Percentiles rank a stretch among this genome's conserved stretches.
These are phyloP conservation scores for Pheosia tremula DNA, from an alignment of 2,888 invertebrate genomes.

Conservation along the genomic window DNA sequence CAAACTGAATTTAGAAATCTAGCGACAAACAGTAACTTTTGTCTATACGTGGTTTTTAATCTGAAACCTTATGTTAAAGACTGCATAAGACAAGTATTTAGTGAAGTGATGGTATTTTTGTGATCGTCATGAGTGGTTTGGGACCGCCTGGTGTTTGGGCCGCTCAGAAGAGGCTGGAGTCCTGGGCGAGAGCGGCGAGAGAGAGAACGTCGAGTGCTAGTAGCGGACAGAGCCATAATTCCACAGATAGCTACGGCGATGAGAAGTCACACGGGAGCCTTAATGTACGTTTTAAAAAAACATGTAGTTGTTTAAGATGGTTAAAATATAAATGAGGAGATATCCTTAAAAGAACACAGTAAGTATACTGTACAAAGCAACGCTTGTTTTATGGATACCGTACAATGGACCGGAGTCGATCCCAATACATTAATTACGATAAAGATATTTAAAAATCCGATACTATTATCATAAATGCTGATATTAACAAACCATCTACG, in stretches of 20 bases:
- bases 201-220: conserved; percentile 85
- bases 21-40: conserved; percentile 27
- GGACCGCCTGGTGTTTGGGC: conserved; percentile 91
- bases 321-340: too few relatives aligned
- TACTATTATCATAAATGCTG: too few relatives aligned
- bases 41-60: not conserved
- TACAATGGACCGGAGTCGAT: too few relatives aligned
- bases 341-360: too few relatives aligned
- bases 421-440: too few relatives aligned
- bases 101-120: conserved; percentile 46
- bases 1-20: conserved; percentile 10
- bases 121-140: conserved; percentile 85
- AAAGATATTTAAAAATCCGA: too few relatives aligned
- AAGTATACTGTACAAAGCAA: too few relatives aligned
- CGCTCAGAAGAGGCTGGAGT: conserved; percentile 90
- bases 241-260: conserved; percentile 80
- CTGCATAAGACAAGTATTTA: conserved; percentile 15
- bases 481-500: too few relatives aligned
- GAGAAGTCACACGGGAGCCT: conserved; percentile 77
- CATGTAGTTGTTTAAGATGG: not conserved
- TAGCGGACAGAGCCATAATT: conserved; percentile 84
- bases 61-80: not conserved
- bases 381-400: too few relatives aligned
- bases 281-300: conserved; percentile 58
- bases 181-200: conserved; percentile 90